These are phyloP conservation scores for Megalops atlanticus DNA, from an alignment of 2,113 vertebrate genomes.

Conservation along the genomic window DNA sequence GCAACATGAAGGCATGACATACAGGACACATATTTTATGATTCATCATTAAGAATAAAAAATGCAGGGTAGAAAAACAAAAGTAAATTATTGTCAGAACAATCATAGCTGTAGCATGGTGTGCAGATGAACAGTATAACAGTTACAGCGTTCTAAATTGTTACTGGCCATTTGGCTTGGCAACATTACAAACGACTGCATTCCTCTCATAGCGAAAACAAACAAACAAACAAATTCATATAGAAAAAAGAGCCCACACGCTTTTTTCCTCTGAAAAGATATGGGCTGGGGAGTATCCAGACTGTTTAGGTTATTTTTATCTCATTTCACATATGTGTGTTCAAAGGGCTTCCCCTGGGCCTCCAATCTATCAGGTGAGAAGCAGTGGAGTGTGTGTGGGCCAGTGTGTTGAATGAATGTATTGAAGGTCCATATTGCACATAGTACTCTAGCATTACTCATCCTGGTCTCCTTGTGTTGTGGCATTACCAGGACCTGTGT, in stretches of 20 bases:
- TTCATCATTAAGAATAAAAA: not conserved
- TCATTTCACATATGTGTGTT: not conserved
- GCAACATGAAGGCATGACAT: too few relatives aligned
- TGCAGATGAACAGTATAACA: not conserved
- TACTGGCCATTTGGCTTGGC: not conserved
- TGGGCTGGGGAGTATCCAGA: not conserved
- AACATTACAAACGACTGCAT: not conserved
- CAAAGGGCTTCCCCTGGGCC: not conserved
- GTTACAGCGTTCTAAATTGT: not conserved
- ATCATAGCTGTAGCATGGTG: not conserved
- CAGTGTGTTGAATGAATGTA: too few relatives aligned
- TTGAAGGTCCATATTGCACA: not conserved
- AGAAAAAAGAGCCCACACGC: too few relatives aligned
- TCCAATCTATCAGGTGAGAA: not conserved
- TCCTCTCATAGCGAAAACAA: not conserved
- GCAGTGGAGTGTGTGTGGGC: not conserved
- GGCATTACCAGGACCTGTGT: too few relatives aligned
- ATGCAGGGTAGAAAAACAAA: not conserved
- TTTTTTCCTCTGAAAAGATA: not conserved
- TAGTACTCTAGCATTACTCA: not conserved
- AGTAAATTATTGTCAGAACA: not conserved
- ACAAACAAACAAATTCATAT: not conserved
- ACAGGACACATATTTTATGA: not conserved
- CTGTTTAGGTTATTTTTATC: not conserved
- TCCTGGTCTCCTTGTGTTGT: too few relatives aligned